Conservation (phyloP, 2,797 vertebrate genomes). For the Ctenosaura bakeri region DNA sequence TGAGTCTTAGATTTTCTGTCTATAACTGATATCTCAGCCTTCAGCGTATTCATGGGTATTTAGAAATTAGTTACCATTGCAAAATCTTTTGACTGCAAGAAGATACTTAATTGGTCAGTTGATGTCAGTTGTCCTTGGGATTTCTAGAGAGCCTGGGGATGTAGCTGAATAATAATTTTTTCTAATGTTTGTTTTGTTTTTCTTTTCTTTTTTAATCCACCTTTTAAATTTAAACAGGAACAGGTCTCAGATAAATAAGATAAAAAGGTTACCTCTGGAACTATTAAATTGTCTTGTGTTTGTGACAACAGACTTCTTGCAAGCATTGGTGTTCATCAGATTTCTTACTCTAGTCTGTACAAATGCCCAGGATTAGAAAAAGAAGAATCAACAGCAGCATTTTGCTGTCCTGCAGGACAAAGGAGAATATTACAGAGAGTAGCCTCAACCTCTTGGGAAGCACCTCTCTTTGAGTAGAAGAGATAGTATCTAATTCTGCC, state of each 20-base stretch:
- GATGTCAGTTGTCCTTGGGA: neutral
- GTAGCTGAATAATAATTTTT: neutral
- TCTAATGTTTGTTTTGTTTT: too few species aligned
- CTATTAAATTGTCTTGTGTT: neutral
- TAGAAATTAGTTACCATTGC: neutral
- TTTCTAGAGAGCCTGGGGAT: neutral
- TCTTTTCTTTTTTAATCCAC: too few species aligned
- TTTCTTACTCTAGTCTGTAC: neutral
- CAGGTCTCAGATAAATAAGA: too few species aligned
- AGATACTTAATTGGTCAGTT: neutral
- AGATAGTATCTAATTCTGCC: neutral
- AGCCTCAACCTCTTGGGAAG: neutral
- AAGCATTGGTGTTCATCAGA: neutral
- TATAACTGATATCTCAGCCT: neutral
- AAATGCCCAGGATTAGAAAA: neutral
- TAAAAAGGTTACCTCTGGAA: neutral
- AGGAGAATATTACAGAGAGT: too few species aligned
- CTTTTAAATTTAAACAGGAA: neutral
- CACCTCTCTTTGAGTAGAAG: neutral
- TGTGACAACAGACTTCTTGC: neutral
- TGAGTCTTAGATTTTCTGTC: neutral
- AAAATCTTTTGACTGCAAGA: neutral
- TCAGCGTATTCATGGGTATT: neutral
- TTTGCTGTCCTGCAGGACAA: neutral
- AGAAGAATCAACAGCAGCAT: too few species aligned